Percentiles rank a stretch among this genome's conserved stretches.
Conservation (phyloP, 2,797 vertebrate species). For the Strix occidentalis region DNA sequence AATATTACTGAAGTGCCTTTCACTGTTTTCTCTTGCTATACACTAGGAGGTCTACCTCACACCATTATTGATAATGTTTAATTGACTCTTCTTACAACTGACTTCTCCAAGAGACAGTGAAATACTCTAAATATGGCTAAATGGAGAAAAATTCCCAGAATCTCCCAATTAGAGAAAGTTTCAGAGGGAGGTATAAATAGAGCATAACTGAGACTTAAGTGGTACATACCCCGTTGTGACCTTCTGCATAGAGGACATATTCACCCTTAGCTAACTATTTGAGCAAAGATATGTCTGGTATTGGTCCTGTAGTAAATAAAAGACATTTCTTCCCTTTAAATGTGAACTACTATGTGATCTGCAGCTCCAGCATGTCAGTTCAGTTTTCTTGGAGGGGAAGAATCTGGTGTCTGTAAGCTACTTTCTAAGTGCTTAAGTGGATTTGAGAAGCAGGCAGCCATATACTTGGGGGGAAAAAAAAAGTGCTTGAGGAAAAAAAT, state of each 20-base stretch:
- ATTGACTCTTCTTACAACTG: background rate
- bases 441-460: constrained; percentile 12
- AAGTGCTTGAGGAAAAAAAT: background rate
- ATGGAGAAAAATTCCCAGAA: background rate
- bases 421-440: constrained; percentile 21
- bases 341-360: constrained; percentile 1
- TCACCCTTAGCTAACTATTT: background rate
- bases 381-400: constrained; percentile 7
- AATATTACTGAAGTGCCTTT: background rate
- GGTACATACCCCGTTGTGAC: background rate
- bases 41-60: background rate
- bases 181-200: constrained; percentile 23
- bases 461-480: background rate
- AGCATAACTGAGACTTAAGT: constrained; percentile 16
- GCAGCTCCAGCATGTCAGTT: background rate
- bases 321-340: constrained; percentile 25
- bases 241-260: background rate
- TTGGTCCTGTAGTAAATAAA: constrained; percentile 19
- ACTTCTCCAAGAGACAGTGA: background rate
- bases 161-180: constrained; percentile 3
- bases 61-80: background rate
- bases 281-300: constrained; percentile 19
- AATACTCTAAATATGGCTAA: background rate
- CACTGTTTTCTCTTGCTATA: background rate
- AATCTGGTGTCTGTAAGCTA: constrained; percentile 4